Evolutionary conservation across 2,113 vertebrate genomes (phyloP).

Genomic region (Melierax canorus): DNA sequence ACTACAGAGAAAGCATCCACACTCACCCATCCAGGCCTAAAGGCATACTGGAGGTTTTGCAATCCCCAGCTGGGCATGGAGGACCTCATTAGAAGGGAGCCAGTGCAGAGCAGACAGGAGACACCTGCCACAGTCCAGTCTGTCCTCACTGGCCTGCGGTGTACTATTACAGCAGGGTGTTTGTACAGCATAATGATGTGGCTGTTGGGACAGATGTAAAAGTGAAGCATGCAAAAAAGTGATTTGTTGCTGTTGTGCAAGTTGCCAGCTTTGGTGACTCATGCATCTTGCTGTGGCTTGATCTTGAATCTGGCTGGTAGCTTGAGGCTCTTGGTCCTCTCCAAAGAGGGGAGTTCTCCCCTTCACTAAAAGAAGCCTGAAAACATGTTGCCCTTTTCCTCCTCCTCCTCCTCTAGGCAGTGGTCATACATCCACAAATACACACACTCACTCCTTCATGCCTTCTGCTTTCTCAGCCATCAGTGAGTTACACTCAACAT

Average conservation of each 20-base stretch:
- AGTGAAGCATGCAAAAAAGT: neutral
- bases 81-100: neutral
- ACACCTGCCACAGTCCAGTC: neutral
- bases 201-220: neutral
- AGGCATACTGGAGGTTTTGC: neutral
- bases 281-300: neutral
- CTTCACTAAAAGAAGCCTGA: neutral
- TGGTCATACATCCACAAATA: neutral
- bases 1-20: neutral
- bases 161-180: neutral
- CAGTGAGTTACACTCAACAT: neutral
- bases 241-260: neutral
- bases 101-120: neutral
- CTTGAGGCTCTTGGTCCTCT: neutral
- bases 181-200: accelerated
- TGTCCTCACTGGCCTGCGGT: neutral
- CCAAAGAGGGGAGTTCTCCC: neutral
- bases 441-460: accelerated
- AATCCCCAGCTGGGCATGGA: neutral
- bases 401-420: neutral
- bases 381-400: neutral
- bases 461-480: neutral
- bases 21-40: neutral
- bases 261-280: neutral
- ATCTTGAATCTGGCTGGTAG: neutral